phyloP scores from a whole-genome alignment of 2,888 invertebrate genomes.

The Byasa hedistus region DNA sequence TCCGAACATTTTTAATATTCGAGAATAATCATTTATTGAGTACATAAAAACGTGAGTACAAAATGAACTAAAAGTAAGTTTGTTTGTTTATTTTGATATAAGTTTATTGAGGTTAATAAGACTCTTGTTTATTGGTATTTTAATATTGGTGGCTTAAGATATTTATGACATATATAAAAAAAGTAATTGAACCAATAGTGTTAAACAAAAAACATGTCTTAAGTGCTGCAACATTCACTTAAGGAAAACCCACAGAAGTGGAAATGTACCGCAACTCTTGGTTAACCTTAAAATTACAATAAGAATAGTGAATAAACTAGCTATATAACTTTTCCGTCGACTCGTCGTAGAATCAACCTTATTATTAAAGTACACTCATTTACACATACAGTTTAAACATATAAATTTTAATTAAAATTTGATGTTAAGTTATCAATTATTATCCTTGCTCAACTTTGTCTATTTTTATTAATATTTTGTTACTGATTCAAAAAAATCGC shows the following conservation, averaged over 20 bases:
- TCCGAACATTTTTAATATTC: too few relatives aligned
- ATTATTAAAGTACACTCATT: not conserved
- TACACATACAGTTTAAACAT: not conserved
- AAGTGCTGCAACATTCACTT: slow-evolving; percentile 9
- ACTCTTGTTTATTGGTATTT: not conserved
- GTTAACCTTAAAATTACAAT: not conserved
- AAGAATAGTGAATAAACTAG: not conserved
- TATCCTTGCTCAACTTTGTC: too few relatives aligned
- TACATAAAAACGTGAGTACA: too few relatives aligned
- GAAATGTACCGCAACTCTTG: not conserved
- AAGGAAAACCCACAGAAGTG: slow-evolving; percentile 13
- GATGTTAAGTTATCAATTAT: too few relatives aligned
- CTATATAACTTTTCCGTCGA: not conserved
- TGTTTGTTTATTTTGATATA: too few relatives aligned
- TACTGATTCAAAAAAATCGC: not conserved
- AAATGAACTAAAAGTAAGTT: too few relatives aligned
- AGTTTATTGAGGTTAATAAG: too few relatives aligned
- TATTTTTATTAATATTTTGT: not conserved
- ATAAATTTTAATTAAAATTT: too few relatives aligned
- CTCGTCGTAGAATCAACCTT: not conserved
- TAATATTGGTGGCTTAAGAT: not conserved
- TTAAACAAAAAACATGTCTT: not conserved
- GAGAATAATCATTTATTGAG: too few relatives aligned
- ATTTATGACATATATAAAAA: too few relatives aligned
- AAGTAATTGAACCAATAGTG: not conserved